A percentile compares a stretch with the other conserved stretches of the same genome.
phyloP scores from a whole-genome alignment of 2,113 vertebrate genomes.

The Albula goreensis region DNA sequence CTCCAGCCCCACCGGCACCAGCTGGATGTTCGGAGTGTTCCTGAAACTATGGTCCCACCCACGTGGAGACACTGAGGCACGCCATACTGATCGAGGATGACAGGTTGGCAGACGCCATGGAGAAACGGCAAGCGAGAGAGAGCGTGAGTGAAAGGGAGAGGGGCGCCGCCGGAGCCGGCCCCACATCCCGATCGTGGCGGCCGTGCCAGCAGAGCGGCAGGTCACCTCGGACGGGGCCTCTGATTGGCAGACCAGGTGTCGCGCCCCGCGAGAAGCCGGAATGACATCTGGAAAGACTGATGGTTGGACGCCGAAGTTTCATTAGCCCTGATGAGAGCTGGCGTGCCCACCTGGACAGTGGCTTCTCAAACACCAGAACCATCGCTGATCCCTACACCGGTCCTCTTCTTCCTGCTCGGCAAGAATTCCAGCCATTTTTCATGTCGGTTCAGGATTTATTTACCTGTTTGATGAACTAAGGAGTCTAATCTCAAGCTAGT shows the following conservation, averaged over 20 bases:
- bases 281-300: slow-evolving; percentile 66
- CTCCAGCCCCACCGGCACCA: neutral
- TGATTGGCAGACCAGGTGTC: slow-evolving; percentile 37
- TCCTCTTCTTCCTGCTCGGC: neutral
- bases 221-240: neutral
- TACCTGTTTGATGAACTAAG: neutral
- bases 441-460: neutral
- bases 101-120: neutral
- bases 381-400: neutral
- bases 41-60: neutral
- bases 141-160: slow-evolving; percentile 1
- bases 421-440: no score
- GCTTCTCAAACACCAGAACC: neutral
- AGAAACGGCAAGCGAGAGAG: slow-evolving; percentile 6
- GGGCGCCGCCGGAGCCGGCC: slow-evolving; percentile 21
- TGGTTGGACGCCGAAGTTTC: slow-evolving; percentile 57
- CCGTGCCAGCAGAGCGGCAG: neutral
- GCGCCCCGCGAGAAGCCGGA: slow-evolving; percentile 50
- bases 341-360: neutral
- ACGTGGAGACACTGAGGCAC: neutral
- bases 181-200: slow-evolving; percentile 32
- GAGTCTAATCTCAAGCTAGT: neutral
- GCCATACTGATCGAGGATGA: neutral
- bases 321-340: slow-evolving; percentile 49
- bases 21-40: neutral